phyloP scores from a whole-genome alignment of 2,797 vertebrate species.

The Emydoidea blandingii region DNA sequence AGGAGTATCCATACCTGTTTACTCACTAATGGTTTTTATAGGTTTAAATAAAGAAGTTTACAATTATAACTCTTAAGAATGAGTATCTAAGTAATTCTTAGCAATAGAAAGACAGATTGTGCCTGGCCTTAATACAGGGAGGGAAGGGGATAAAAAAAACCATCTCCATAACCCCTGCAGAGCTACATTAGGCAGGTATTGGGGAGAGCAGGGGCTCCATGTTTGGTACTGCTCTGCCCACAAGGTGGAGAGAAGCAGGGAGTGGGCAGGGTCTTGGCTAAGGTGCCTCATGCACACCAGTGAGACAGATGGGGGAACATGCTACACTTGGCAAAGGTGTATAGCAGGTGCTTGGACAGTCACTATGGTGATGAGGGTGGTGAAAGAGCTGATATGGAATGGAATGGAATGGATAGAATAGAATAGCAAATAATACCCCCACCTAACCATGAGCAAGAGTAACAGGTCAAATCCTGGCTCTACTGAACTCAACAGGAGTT shows the following conservation, averaged over 20 bases:
- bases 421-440: background rate
- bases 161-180: accelerated
- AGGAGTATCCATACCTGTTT: background rate
- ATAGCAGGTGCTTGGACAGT: background rate
- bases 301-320: background rate
- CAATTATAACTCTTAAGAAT: background rate
- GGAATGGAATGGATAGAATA: background rate
- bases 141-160: background rate
- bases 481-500: background rate
- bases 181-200: background rate
- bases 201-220: background rate
- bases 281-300: background rate
- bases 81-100: background rate
- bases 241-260: accelerated
- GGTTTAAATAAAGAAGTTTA: background rate
- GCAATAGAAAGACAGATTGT: background rate
- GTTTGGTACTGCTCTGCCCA: background rate
- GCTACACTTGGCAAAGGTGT: accelerated
- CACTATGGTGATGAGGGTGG: background rate
- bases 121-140: background rate
- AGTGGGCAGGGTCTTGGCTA: background rate
- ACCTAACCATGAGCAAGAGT: accelerated
- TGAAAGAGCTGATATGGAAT: background rate
- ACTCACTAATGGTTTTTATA: background rate
- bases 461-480: accelerated